phyloP scores from a whole-genome alignment of 2,113 vertebrate genomes.

The Motacilla tschutschensis region DNA sequence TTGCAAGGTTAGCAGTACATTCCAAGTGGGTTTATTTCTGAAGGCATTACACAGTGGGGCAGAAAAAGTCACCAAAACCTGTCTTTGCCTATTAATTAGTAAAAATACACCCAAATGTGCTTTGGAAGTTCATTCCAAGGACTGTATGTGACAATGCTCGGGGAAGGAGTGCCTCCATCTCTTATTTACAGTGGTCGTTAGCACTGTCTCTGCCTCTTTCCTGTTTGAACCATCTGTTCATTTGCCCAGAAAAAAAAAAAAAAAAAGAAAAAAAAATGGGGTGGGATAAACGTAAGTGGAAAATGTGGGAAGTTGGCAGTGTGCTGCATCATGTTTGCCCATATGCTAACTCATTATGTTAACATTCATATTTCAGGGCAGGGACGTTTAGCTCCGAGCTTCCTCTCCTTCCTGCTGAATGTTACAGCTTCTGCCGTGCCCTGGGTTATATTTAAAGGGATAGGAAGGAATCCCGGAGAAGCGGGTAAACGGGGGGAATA shows the following conservation, averaged over 20 bases:
- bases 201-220: background rate
- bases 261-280: background rate
- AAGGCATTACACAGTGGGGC: background rate
- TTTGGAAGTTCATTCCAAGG: background rate
- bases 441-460: background rate
- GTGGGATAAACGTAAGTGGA: conserved; percentile 2
- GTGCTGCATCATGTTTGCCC: conserved; percentile 34
- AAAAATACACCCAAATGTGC: background rate
- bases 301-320: conserved; percentile 31
- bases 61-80: background rate
- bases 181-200: conserved; percentile 35
- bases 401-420: background rate
- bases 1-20: background rate
- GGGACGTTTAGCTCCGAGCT: background rate
- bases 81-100: background rate
- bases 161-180: background rate
- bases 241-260: background rate
- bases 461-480: background rate
- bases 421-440: background rate
- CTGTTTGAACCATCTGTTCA: conserved; percentile 37
- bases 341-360: conserved; percentile 39
- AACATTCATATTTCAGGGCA: conserved; percentile 8
- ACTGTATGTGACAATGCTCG: background rate
- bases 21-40: background rate
- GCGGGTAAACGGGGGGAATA: background rate